These are phyloP conservation scores for Philonicus albiceps DNA, from an alignment of 2,888 invertebrate genomes.

Conservation along the genomic window DNA sequence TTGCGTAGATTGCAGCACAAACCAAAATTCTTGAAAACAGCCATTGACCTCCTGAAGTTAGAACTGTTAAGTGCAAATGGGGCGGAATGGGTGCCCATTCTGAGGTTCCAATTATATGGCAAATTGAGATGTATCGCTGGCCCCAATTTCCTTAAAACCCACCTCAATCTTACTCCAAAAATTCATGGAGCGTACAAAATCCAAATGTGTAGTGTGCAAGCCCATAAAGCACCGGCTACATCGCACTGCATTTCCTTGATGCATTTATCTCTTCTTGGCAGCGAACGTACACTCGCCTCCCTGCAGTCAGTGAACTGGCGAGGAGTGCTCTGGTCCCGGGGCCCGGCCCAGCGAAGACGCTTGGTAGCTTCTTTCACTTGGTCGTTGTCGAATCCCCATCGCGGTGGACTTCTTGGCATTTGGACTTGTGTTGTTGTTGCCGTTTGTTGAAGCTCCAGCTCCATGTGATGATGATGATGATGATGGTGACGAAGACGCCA, in stretches of 20 bases:
- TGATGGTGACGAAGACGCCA: background rate
- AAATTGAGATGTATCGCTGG: background rate
- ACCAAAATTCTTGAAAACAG: background rate
- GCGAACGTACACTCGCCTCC: background rate
- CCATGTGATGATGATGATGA: background rate
- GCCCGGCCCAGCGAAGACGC: background rate
- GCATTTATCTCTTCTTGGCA: conserved; percentile 13
- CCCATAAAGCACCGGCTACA: conserved; percentile 7
- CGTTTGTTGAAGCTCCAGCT: background rate
- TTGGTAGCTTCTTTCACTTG: background rate
- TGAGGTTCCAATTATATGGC: background rate
- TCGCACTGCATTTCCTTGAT: conserved; percentile 18
- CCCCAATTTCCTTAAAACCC: background rate
- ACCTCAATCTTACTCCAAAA: background rate
- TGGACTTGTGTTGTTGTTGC: background rate
- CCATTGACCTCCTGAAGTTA: background rate
- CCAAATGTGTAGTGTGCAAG: background rate
- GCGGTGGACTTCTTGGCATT: conserved; percentile 1
- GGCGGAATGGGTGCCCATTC: background rate
- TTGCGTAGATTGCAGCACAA: background rate
- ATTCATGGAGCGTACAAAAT: background rate
- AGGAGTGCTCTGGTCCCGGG: background rate
- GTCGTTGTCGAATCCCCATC: background rate
- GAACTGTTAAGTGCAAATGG: background rate
- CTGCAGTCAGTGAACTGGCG: conserved; percentile 5